These are phyloP conservation scores for Xenopus laevis DNA, from an alignment of 2,113 vertebrate genomes.

Conservation along the genomic window DNA sequence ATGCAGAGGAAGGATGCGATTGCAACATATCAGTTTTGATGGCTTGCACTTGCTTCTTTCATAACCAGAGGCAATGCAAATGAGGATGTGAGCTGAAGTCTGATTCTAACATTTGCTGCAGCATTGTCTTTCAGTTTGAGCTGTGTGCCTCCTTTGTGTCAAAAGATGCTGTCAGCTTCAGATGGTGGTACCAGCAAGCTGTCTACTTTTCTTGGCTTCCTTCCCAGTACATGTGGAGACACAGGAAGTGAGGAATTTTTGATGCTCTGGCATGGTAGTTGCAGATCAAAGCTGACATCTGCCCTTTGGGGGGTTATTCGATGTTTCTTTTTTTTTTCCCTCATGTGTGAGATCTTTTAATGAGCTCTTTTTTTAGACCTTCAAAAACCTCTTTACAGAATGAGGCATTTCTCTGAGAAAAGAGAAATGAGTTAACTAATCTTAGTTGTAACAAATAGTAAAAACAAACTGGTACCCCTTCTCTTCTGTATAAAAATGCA, in stretches of 20 bases:
- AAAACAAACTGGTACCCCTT: too few relatives aligned
- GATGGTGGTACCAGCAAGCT: constrained; percentile 27
- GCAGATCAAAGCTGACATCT: constrained; percentile 43
- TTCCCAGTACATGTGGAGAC: not conserved
- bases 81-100: constrained; percentile 26
- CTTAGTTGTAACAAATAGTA: too few relatives aligned
- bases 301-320: constrained; percentile 31
- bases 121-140: constrained; percentile 5
- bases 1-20: not conserved
- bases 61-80: constrained; percentile 39
- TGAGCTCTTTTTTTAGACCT: not conserved
- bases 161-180: constrained; percentile 24
- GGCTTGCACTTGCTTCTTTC: constrained; percentile 9
- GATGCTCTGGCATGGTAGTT: constrained; percentile 9
- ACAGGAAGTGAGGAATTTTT: constrained; percentile 27
- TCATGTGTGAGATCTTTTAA: constrained; percentile 20
- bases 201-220: constrained; percentile 28
- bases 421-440: too few relatives aligned
- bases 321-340: not conserved
- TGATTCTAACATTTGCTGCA: constrained; percentile 26
- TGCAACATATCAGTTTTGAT: not conserved
- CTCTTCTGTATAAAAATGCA: too few relatives aligned
- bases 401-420: too few relatives aligned
- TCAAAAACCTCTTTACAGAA: constrained; percentile 6
- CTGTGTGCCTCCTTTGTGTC: constrained; percentile 19